Evolutionary conservation across 2,797 vertebrate species (phyloP), one percentile per base, ranked within the genome.

Genomic region (Neomorphus geoffroyi): DNA sequence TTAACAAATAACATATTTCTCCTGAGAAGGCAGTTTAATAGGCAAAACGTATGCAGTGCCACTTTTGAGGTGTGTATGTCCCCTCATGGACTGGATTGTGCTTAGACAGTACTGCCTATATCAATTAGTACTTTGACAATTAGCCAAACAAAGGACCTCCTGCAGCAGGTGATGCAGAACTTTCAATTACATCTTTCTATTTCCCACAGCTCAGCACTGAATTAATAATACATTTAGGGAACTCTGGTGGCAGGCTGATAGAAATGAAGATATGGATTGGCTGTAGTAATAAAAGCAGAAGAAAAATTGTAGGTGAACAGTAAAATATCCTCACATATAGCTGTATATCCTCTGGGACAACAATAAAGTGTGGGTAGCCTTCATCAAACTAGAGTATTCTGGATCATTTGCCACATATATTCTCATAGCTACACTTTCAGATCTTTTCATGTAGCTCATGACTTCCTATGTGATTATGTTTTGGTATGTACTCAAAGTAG

Each of bases 131-230:
- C 57, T 93, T 71, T 66, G 60, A 89, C 65, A 95, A 88, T 73
- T 77, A 80, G 18, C 30, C 41, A 87, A 77, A 80, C 35, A 35
- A 37, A 48, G 6, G 53, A 84, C 21, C 45, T 84, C 35, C 80
- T 90, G 51, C 48, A 69, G 57, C 39, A 93, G 32, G 39, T 77
- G 74, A 86, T 91, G 67, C 79, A 87, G 73, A 92, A 93, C 84
- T 88, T 93, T 90, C 87, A 92, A 70, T 88, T 91, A 65, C 39
- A 79, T 89, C 15, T 78, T 92, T 80, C 54, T 54, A 18, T 89
- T 92, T 79, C 54, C 69, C 80, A 86, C 32, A 82, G 56, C 53
- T 93, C 73, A 88, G 24, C n/a, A 37, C 58, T 88, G 54, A 92
- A 88, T 95, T 94, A 88, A 86, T 88, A 91, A 88, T 53, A 62